These are phyloP conservation scores for Schizopygopsis malacanthus DNA, from an alignment of 2,797 vertebrate species.

Conservation along the genomic window DNA sequence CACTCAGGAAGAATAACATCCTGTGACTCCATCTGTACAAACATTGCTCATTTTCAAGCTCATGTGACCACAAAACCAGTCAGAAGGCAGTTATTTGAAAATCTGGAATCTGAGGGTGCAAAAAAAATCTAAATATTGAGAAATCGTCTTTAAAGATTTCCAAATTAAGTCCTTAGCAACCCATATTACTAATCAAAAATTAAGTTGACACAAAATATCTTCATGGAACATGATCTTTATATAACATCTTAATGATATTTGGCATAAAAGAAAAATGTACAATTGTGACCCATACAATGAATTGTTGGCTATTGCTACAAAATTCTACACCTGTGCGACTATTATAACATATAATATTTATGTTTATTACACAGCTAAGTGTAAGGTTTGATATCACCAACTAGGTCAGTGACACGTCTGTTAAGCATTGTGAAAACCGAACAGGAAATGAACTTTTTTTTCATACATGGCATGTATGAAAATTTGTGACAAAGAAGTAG, in stretches of 20 bases:
- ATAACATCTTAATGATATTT: not conserved
- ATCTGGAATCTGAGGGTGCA: too few relatives aligned
- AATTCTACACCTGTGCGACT: not conserved
- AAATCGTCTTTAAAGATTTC: too few relatives aligned
- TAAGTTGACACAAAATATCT: too few relatives aligned
- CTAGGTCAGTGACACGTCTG: not conserved
- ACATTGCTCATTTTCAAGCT: slow-evolving; percentile 9
- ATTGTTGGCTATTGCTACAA: not conserved
- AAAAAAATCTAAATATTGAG: too few relatives aligned
- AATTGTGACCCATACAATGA: not conserved
- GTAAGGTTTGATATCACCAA: not conserved
- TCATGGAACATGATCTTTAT: too few relatives aligned
- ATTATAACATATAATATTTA: not conserved
- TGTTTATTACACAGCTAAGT: not conserved
- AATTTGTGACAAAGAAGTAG: not conserved
- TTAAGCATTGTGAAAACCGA: not conserved
- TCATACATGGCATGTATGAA: not conserved
- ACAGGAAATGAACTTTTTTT: slow-evolving; percentile 2
- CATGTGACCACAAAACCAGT: not conserved
- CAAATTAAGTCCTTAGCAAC: too few relatives aligned
- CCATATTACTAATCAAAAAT: too few relatives aligned
- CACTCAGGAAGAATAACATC: slow-evolving; percentile 9
- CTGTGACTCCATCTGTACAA: slow-evolving; percentile 5
- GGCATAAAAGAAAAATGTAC: not conserved
- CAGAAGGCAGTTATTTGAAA: not conserved